Evolutionary conservation across 2,888 invertebrate genomes (phyloP).

Genomic region (Lasioglossum vierecki): DNA sequence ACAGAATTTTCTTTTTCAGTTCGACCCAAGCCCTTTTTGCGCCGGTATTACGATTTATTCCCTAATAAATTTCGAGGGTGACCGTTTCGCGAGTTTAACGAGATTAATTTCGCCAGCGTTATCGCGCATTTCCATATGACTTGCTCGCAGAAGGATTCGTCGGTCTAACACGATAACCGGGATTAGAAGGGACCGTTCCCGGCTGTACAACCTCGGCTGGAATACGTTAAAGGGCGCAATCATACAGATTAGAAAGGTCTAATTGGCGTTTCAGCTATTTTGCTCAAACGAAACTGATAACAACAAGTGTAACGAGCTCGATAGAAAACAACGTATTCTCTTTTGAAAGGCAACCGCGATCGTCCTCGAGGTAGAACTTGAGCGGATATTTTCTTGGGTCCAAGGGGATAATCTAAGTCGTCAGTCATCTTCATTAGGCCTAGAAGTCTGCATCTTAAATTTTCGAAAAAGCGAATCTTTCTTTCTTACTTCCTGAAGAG

Average conservation of each 20-base stretch:
- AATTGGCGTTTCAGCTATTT: conserved; percentile 43
- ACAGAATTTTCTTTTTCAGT: background rate
- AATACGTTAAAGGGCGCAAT: conserved; percentile 47
- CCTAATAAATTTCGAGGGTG: conserved; percentile 20
- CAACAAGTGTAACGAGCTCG: background rate
- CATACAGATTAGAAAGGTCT: conserved; percentile 66
- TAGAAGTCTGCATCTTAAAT: background rate
- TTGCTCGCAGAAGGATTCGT: conserved; percentile 50
- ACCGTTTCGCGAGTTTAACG: conserved; percentile 45
- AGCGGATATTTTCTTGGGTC: no score
- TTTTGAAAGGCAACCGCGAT: background rate
- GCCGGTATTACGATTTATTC: conserved; percentile 8
- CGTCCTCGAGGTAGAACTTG: background rate
- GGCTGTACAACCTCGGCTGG: conserved; percentile 46
- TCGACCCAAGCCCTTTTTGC: background rate
- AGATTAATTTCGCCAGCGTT: conserved; percentile 59
- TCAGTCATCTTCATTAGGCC: background rate
- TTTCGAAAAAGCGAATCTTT: background rate
- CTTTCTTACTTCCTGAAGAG: background rate
- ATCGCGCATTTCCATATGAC: conserved; percentile 64
- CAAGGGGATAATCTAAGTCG: background rate
- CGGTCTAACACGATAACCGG: conserved; percentile 62
- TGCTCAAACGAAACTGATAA: background rate
- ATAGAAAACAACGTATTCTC: background rate
- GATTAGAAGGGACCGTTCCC: conserved; percentile 62